Base-by-base conservation (phyloP, 2,113 vertebrate genomes). In the Eidolon helvum region DNA sequence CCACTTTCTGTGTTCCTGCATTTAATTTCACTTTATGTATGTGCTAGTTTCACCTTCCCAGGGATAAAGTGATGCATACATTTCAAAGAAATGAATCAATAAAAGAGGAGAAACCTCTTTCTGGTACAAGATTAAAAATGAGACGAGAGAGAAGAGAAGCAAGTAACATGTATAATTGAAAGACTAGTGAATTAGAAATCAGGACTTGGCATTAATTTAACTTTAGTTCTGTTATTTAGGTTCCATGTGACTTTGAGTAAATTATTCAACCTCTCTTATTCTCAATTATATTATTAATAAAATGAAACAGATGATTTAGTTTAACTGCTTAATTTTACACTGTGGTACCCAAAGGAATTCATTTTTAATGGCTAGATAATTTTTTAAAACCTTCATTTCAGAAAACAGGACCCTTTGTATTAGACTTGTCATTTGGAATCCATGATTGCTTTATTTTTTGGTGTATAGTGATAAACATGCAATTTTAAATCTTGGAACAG, bases 1-100 rank as follows among this genome's bases (percentile, higher is more conserved):
- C 90, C 69, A 65, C 74, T 96, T 59, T 21, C 11, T 95, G 83
- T 89, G 1, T 69, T 90, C 75, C 7, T 10, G 93, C 92, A 19
- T 91, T 95, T 92, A 94, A 89, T 97, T 96, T 1, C 1, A 84
- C 79, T 90, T 86, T 92, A 86, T 92, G 92, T 96, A 59, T 82
- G 89, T 43, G 61, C 26, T 91, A 15, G 48, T 96, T 96, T 96
- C 78, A 96, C 97, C 93, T 97, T 98, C 82, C 55, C 5, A 61
- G 82, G 12, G 38, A 94, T 95, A 97, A 94, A 92, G 86, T 95
- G 95, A 85, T 43, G 24, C 12, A 7, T 93, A 84, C 53, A 85
- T 96, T 90, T 80, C 94, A 95, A 93, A 93, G 82, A 92, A 80
- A 97, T 88, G 93, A 95, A 94, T 86, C 80, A 93, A 86, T 95